Evolutionary conservation across 2,113 vertebrate genomes (phyloP).

Genomic region (Gopherus flavomarginatus): DNA sequence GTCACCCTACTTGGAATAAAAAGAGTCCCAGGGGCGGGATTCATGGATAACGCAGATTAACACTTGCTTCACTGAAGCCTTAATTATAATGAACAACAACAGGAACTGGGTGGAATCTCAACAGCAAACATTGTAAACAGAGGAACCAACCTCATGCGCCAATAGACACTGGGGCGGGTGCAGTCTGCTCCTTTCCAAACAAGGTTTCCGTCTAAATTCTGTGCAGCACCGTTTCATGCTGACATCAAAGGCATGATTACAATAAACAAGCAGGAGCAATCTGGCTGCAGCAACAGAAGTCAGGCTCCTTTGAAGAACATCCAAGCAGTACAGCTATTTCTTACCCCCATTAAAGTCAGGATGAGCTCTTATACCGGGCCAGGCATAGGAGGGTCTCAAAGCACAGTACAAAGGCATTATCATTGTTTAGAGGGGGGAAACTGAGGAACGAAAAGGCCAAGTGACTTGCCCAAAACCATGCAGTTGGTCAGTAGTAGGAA

Average conservation of each 20-base stretch:
- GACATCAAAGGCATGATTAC: background rate
- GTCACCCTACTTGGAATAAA: background rate
- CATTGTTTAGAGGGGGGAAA: background rate
- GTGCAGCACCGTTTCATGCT: background rate
- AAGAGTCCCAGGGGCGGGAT: background rate
- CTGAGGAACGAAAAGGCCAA: background rate
- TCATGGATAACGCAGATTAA: background rate
- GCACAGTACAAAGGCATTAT: background rate
- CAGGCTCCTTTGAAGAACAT: background rate
- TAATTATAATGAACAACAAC: background rate
- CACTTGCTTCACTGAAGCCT: background rate
- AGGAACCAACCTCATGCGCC: background rate
- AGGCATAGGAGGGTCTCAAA: background rate
- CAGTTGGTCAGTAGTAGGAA: background rate
- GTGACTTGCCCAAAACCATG: background rate
- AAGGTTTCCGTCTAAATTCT: background rate
- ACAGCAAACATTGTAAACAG: background rate
- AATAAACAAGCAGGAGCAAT: background rate
- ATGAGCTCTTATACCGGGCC: background rate
- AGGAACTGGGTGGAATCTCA: background rate
- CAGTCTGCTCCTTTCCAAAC: background rate
- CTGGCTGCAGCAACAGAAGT: background rate
- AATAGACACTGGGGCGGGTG: background rate
- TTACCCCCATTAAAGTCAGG: background rate
- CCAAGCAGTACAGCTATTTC: background rate